Evolutionary conservation across 2,113 vertebrate genomes (phyloP).

Genomic region (Megaleporinus macrocephalus): DNA sequence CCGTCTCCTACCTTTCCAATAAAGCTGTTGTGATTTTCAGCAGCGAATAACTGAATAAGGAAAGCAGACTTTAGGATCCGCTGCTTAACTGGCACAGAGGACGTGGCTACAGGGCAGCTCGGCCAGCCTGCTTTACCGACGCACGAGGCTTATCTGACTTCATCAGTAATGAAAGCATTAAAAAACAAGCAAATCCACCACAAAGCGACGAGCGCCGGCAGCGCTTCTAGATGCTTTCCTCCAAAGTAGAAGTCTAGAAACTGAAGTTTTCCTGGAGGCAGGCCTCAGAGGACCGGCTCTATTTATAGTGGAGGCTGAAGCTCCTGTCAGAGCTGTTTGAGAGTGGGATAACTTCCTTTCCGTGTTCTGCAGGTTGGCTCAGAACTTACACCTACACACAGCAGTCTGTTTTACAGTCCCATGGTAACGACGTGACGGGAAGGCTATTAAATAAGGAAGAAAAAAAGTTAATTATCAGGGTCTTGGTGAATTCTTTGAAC

Average conservation of each 20-base stretch:
- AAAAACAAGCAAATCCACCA: constrained; percentile 41
- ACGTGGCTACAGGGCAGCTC: too few species aligned
- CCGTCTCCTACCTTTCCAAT: too few species aligned
- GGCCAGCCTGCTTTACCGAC: constrained; percentile 30
- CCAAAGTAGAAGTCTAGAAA: constrained; percentile 65
- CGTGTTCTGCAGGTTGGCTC: constrained; percentile 29
- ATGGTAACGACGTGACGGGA: background rate
- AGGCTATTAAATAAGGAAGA: constrained; percentile 3
- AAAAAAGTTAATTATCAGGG: constrained; percentile 12
- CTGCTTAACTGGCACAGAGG: too few species aligned
- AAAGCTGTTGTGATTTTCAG: too few species aligned
- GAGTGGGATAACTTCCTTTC: constrained; percentile 31
- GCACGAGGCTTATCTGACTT: constrained; percentile 62
- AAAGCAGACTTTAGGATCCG: too few species aligned
- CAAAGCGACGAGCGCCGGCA: constrained; percentile 35
- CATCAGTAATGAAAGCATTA: constrained; percentile 64
- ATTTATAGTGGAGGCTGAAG: constrained; percentile 58
- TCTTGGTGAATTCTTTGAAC: constrained; percentile 9
- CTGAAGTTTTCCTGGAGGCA: constrained; percentile 54
- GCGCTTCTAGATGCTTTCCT: constrained; percentile 64
- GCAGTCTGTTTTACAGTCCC: constrained; percentile 11
- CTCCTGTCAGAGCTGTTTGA: constrained; percentile 22
- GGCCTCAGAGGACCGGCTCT: constrained; percentile 46
- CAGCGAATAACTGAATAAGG: too few species aligned
- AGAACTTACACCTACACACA: constrained; percentile 42